Evolutionary conservation across 2,113 vertebrate genomes (phyloP).

Genomic region (Chelonoidis abingdonii): DNA sequence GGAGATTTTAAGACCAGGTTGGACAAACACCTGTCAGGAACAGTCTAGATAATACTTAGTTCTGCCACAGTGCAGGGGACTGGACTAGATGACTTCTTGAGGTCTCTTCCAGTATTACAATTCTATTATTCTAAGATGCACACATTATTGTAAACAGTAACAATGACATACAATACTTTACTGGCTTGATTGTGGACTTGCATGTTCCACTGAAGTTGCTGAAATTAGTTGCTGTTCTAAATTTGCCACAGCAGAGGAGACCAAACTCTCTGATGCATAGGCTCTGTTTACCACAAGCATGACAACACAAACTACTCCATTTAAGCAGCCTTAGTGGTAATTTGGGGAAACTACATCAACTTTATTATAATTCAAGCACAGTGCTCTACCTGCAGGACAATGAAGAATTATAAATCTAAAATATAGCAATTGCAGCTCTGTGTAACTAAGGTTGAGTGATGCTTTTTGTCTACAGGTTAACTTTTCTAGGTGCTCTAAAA

Average conservation of each 20-base stretch:
- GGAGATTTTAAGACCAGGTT: too few species aligned
- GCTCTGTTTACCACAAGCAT: background rate
- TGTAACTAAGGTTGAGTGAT: background rate
- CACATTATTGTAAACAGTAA: background rate
- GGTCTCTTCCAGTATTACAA: too few species aligned
- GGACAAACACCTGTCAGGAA: too few species aligned
- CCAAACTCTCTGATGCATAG: background rate
- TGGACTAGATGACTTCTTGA: too few species aligned
- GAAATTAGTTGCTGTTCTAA: background rate
- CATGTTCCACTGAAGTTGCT: background rate
- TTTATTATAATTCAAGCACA: conserved; percentile 30
- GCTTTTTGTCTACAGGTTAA: background rate
- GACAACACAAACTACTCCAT: background rate
- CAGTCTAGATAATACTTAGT: too few species aligned
- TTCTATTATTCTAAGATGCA: too few species aligned
- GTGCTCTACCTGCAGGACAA: background rate
- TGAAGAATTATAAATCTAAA: conserved; percentile 35
- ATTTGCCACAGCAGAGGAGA: background rate
- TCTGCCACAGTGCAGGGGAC: too few species aligned
- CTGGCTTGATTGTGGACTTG: background rate
- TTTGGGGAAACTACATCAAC: conserved; percentile 5
- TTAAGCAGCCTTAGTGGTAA: conserved; percentile 42
- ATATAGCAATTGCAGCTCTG: conserved; percentile 8
- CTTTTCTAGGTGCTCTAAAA: conserved; percentile 2
- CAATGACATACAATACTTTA: background rate